Conservation (phyloP, 2,113 vertebrate genomes). For the Uria aalge region DNA sequence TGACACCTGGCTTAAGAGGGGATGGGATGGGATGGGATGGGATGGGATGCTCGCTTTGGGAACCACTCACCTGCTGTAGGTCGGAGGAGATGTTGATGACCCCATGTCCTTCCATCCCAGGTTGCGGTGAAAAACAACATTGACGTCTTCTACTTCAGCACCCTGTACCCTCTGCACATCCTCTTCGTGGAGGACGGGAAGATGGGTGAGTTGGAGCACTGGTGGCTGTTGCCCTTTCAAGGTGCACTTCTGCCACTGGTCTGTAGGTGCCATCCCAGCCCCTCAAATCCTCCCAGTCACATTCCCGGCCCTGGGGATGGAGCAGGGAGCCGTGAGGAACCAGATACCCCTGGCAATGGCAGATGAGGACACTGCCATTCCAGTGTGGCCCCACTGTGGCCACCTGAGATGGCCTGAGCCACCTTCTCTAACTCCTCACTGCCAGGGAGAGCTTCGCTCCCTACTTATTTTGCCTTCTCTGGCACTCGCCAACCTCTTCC, state of each 20-base stretch:
- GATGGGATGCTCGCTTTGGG: neutral
- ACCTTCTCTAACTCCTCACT: neutral
- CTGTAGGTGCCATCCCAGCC: neutral
- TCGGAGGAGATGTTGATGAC: accelerated
- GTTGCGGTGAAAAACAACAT: constrained; percentile 99
- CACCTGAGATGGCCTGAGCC: neutral
- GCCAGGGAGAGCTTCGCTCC: neutral
- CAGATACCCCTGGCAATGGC: too few relatives aligned
- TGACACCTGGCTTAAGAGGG: neutral
- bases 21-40: neutral
- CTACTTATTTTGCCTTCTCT: neutral
- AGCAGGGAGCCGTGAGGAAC: neutral
- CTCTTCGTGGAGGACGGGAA: constrained; percentile 95
- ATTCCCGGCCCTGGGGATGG: neutral
- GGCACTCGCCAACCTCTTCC: neutral
- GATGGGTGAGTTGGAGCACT: constrained; percentile 86
- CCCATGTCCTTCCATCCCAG: constrained; percentile 45
- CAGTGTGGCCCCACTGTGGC: neutral
- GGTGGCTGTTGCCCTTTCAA: neutral
- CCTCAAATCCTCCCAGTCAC: neutral
- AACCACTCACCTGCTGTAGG: accelerated
- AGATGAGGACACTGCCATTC: neutral
- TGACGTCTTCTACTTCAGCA: constrained; percentile 99
- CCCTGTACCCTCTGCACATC: constrained; percentile 93
- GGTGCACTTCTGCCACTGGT: neutral